Evolutionary conservation across 2,797 vertebrate species (phyloP).

Genomic region (Diceros bicornis): DNA sequence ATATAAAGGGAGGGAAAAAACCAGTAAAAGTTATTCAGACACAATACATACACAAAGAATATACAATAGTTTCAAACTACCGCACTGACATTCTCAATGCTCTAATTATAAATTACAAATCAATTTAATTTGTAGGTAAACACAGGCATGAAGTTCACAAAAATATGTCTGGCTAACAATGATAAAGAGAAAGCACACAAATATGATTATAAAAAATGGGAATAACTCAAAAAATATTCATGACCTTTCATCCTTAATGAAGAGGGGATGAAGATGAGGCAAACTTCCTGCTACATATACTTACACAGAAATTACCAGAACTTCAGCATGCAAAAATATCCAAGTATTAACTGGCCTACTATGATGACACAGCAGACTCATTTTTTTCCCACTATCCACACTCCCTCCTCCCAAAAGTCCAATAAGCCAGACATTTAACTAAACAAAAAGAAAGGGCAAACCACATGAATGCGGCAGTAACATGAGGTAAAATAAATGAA

Average conservation of each 20-base stretch:
- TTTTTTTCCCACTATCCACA: background rate
- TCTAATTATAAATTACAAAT: slow-evolving; percentile 61
- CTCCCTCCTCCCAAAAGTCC: background rate
- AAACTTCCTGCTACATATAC: background rate
- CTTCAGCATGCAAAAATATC: slow-evolving; percentile 27
- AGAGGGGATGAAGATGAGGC: slow-evolving; percentile 16
- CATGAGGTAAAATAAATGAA: background rate
- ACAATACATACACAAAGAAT: background rate
- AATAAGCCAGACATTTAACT: slow-evolving; percentile 55
- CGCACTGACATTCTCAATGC: slow-evolving; percentile 46
- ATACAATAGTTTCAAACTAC: slow-evolving; percentile 51
- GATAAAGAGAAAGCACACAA: slow-evolving; percentile 29
- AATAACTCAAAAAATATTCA: slow-evolving; percentile 9
- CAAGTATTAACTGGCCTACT: slow-evolving; percentile 1
- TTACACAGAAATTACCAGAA: slow-evolving; percentile 10
- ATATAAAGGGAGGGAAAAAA: background rate
- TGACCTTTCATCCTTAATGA: background rate
- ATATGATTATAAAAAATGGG: slow-evolving; percentile 36
- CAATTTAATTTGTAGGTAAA: slow-evolving; percentile 44
- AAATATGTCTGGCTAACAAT: slow-evolving; percentile 7
- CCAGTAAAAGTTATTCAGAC: background rate
- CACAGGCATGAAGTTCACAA: background rate
- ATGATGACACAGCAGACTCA: background rate
- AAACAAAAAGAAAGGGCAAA: slow-evolving; percentile 47
- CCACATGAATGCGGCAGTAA: background rate